phyloP scores from a whole-genome alignment of 2,888 invertebrate genomes.

The Herminia tarsipennalis region DNA sequence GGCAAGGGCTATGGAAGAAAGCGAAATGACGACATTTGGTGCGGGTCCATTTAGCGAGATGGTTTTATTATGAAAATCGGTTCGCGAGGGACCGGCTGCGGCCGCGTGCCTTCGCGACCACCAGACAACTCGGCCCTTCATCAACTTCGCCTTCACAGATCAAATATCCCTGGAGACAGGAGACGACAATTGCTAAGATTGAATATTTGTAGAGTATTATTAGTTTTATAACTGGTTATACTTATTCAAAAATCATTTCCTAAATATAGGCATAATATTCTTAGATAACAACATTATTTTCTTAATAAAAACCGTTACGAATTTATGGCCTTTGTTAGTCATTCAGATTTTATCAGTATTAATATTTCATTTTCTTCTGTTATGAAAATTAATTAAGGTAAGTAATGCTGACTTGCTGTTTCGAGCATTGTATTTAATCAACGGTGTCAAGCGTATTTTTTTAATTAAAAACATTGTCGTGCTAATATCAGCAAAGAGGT shows the following conservation, averaged over 20 bases:
- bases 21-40: constrained; percentile 53
- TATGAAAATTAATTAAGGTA: constrained; percentile 28
- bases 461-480: too few species aligned
- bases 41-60: constrained; percentile 69
- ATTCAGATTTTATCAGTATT: constrained; percentile 1
- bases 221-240: too few species aligned
- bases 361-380: constrained; percentile 6
- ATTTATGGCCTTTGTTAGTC: too few species aligned
- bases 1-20: constrained; percentile 53
- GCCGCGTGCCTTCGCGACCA: constrained; percentile 10
- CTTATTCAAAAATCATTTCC: too few species aligned
- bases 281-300: too few species aligned
- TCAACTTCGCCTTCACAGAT: constrained; percentile 10
- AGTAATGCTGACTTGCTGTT: constrained; percentile 37
- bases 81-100: constrained; percentile 49
- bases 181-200: constrained; percentile 11
- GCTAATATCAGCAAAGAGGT: too few species aligned
- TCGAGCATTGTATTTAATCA: constrained; percentile 27
- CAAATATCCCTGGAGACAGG: constrained; percentile 3
- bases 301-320: too few species aligned
- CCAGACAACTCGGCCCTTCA: constrained; percentile 9
- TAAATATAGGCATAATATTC: too few species aligned
- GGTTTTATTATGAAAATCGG: constrained; percentile 78
- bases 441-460: too few species aligned
- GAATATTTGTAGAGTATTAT: constrained; percentile 8